Base-by-base conservation (phyloP, 2,113 vertebrate species). In the Ammospiza nelsoni region DNA sequence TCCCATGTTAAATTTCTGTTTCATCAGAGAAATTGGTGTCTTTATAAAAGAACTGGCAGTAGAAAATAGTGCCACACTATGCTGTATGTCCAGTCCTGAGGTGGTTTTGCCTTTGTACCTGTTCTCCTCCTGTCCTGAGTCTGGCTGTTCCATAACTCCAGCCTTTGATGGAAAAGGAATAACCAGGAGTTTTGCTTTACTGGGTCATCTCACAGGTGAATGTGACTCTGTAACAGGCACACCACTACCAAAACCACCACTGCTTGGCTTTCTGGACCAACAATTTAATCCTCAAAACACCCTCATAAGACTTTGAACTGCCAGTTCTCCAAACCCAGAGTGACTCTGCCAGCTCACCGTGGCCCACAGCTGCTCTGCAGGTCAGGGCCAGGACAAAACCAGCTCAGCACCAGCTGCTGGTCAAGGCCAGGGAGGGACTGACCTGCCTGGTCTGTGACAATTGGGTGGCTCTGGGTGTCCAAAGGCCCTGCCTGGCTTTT, bases 321-420 rank as follows among this genome's bases (percentile, higher is more conserved):
- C 43, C 28, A 49, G 9, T 21, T 59, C 52, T 39, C 29, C 85
- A 83, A 85, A 13, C 12, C 18, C 76, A 44, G 49, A 29, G 37
- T 15, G 67, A 39, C 62, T 92, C 83, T 37, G 37, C 29, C 27
- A 39, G 58, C 75, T 93, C 71, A 22, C 14, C 3, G 0, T 9
- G 41, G 29, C 63, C 72, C 67, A 21, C 1, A 2, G 66, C 81
- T 89, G 65, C 57, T 39, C 49, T 75, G 14, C 55, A 66, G 78
- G 44, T 48, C 76, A 37, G 52, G 0, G 1, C 9, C 65, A 31
- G 68, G 73, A 54, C 3, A 0, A 0, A 7, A 2, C 52, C 29
- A 54, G 41, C 58, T 76, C 85, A 27, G 78, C 79, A 35, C 3
- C 73, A 46, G 69, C 85, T 54, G 29, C 76, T 46, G 44, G 8